Evolutionary conservation across 2,113 vertebrate genomes (phyloP).

Genomic region (Leptobrachium ailaonicum): DNA sequence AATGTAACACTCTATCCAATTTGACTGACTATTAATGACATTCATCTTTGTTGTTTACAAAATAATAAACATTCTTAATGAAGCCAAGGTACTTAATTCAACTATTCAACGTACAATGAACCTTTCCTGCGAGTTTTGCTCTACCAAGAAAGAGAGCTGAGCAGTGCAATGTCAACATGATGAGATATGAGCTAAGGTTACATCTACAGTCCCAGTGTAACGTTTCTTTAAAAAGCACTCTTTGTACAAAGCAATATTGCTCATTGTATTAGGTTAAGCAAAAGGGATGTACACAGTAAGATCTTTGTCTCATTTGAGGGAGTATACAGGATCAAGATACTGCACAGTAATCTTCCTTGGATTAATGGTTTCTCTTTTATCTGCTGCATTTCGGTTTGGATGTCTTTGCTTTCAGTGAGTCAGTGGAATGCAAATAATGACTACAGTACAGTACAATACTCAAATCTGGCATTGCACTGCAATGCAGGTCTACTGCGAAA

Average conservation of each 20-base stretch:
- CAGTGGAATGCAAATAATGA: conserved; percentile 98
- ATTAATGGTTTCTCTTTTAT: conserved; percentile 99
- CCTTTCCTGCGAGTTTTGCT: not conserved
- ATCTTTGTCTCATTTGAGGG: conserved; percentile 81
- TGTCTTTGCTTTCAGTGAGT: conserved; percentile 92
- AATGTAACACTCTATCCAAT: not conserved
- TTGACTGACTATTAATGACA: not conserved
- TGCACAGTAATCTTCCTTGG: conserved; percentile 96
- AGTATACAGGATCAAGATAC: conserved; percentile 94
- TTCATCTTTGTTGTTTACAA: not conserved
- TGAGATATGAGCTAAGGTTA: conserved; percentile 44
- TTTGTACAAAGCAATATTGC: conserved; percentile 67
- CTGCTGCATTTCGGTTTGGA: conserved; percentile 96
- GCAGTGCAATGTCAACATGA: conserved; percentile 39
- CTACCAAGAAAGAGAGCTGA: not conserved
- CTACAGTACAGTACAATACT: conserved; percentile 77
- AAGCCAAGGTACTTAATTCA: not conserved
- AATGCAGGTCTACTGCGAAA: conserved; percentile 68
- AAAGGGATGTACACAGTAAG: conserved; percentile 77
- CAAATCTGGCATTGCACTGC: conserved; percentile 77
- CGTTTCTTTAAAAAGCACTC: conserved; percentile 66
- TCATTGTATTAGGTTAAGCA: conserved; percentile 77
- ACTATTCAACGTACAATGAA: not conserved
- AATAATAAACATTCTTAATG: not conserved
- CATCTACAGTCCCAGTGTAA: conserved; percentile 57